phyloP scores from a whole-genome alignment of 2,888 invertebrate species.

The Spodoptera littoralis region DNA sequence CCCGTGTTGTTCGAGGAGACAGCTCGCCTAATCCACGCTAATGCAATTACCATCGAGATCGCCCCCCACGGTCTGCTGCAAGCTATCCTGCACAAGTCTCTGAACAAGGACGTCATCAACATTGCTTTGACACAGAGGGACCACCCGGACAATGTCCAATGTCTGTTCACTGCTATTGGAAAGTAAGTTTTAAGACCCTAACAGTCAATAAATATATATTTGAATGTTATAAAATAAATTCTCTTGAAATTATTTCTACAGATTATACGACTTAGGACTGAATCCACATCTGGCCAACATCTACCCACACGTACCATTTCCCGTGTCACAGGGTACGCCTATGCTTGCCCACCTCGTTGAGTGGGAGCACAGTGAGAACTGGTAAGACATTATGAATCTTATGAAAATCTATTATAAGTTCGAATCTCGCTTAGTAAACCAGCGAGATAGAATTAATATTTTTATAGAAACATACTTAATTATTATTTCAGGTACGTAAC shows the following conservation, averaged over 20 bases:
- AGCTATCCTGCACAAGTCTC: neutral
- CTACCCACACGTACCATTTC: conserved; percentile 16
- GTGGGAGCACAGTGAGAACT: conserved; percentile 17
- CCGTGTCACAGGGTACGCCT: conserved; percentile 3
- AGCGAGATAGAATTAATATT: too few relatives aligned
- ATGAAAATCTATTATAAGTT: too few relatives aligned
- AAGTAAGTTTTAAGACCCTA: neutral
- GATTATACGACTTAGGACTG: conserved; percentile 1
- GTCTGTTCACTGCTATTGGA: conserved; percentile 2
- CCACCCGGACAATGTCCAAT: neutral
- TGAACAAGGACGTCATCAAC: neutral
- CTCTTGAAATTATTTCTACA: neutral
- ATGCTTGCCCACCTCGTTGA: conserved; percentile 7
- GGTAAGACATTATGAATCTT: conserved; percentile 6
- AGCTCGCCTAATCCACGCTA: conserved; percentile 2
- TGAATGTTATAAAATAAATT: neutral
- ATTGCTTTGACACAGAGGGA: conserved; percentile 1
- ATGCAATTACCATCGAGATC: conserved; percentile 11
- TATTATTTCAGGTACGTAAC: conserved; percentile 88
- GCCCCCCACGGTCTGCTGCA: conserved; percentile 11
- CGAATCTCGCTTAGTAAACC: too few relatives aligned
- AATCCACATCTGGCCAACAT: conserved; percentile 6
- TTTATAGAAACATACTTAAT: too few relatives aligned
- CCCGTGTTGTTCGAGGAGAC: conserved; percentile 11
- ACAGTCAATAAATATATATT: too few relatives aligned